These are phyloP conservation scores for Rosalia funebris DNA, from an alignment of 2,888 invertebrate genomes.

Conservation along the genomic window DNA sequence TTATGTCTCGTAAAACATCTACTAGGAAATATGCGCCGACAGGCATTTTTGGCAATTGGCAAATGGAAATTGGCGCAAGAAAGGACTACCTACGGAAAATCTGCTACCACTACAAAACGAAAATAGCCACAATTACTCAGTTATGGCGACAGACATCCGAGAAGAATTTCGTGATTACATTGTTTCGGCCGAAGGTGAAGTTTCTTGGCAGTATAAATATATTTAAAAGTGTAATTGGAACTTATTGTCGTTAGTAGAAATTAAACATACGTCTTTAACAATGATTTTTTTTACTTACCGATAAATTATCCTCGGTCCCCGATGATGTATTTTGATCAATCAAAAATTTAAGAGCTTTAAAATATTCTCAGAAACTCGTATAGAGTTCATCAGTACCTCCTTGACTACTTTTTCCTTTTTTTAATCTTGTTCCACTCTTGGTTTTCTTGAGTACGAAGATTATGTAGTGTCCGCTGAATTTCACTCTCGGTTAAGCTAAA, in stretches of 20 bases:
- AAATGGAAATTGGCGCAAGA: not conserved
- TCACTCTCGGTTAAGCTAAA: too few relatives aligned
- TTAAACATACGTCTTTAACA: not conserved
- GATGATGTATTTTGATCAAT: not conserved
- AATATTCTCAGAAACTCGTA: not conserved
- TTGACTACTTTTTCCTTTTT: not conserved
- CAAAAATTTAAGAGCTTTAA: not conserved
- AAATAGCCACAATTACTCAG: conserved; percentile 11
- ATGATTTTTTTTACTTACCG: not conserved
- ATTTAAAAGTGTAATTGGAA: conserved; percentile 12
- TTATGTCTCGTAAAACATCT: too few relatives aligned
- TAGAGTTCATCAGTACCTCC: not conserved
- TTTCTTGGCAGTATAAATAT: conserved; percentile 25
- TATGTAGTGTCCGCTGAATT: conserved; percentile 23
- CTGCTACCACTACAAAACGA: not conserved
- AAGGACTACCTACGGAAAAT: not conserved
- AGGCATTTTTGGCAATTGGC: too few relatives aligned
- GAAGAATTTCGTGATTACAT: conserved; percentile 26
- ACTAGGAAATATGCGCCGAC: too few relatives aligned
- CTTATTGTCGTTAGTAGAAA: not conserved
- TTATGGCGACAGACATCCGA: conserved; percentile 22
- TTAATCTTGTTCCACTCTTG: conserved; percentile 11
- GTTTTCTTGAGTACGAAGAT: conserved; percentile 21
- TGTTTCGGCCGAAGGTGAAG: conserved; percentile 22
- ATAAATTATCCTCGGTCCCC: not conserved